Evolutionary conservation across 2,888 invertebrate genomes (phyloP).

Genomic region (Mythimna albipuncta): DNA sequence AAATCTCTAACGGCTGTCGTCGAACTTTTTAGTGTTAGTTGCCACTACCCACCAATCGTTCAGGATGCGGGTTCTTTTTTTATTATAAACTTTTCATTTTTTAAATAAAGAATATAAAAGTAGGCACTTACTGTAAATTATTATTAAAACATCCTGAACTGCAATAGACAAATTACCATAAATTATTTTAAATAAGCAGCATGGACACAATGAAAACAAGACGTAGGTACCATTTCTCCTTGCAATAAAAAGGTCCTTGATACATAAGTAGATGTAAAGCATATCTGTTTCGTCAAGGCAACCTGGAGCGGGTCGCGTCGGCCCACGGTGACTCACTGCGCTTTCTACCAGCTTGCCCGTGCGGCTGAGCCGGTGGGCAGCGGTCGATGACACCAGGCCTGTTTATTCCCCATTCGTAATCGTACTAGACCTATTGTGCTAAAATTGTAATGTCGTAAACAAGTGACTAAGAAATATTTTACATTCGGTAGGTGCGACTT

Average conservation of each 20-base stretch:
- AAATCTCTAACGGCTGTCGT: constrained; percentile 3
- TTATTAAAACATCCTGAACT: background rate
- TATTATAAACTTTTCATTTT: no score
- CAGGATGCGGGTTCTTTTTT: no score
- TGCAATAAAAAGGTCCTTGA: constrained; percentile 35
- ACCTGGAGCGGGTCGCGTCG: constrained; percentile 66
- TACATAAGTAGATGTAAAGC: constrained; percentile 17
- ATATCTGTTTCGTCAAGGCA: constrained; percentile 68
- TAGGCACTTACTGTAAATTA: no score
- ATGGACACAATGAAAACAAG: background rate
- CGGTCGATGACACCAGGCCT: constrained; percentile 70
- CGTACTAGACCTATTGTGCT: constrained; percentile 65
- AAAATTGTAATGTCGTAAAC: constrained; percentile 50
- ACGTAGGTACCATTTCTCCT: constrained; percentile 14
- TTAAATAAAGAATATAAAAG: no score
- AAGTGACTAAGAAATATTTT: constrained; percentile 47
- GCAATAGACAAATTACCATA: background rate
- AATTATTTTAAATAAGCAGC: background rate
- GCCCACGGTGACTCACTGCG: constrained; percentile 76
- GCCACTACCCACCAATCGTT: background rate
- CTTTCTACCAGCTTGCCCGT: constrained; percentile 69
- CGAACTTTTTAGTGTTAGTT: background rate
- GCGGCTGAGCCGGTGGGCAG: constrained; percentile 57
- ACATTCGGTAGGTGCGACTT: constrained; percentile 26
- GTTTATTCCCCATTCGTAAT: constrained; percentile 61